Evolutionary conservation across 2,797 vertebrate species (phyloP), one percentile per base, ranked within the genome.

Genomic region (Clarias laeviceps): DNA sequence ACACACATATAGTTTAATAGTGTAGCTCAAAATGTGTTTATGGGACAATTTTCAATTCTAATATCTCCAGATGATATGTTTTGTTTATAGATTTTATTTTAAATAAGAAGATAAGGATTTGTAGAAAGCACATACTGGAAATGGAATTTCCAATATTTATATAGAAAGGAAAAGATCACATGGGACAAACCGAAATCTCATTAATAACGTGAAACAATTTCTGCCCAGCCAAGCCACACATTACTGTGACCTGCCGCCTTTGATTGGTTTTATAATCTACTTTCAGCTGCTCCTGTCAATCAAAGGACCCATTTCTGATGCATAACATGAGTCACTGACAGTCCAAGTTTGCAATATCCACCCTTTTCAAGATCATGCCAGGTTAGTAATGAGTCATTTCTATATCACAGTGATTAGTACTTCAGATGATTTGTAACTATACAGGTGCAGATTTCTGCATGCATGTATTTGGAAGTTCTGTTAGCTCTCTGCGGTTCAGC

Each of bases 221-320:
- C 27, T 37, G 29, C 68, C 3, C 15, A 6, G 57, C 20, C n/a
- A 6, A n/a, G 32, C 22, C n/a, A 5, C 45, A 54, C 6, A 59
- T 64, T 64, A 61, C 69, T 11, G 32, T 4, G n/a, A 54, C 27
- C 56, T 62, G 27, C 54, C 76, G 34, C 64, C 34, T 69, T 88
- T 84, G 69, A 90, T 90, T 92, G 90, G 90, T 80, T 87, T 54
- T 50, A 64, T 14, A 85, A 65, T 57, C 27, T n/a, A 4, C 80
- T 40, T 59, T 87, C 95, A 94, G 88, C 93, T 95, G 95, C 92
- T 86, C 86, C 91, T 93, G 95, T 93, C 95, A 92, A 34, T 96
- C 95, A 94, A 50, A 76, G 18, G 3, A 84, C 85, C 54, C 84
- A 69, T 56, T 82, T 89, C 82, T 50, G 76, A 85, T 74, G 85